Base-by-base conservation (phyloP, 2,113 vertebrate species). In the Stigmatopora nigra region DNA sequence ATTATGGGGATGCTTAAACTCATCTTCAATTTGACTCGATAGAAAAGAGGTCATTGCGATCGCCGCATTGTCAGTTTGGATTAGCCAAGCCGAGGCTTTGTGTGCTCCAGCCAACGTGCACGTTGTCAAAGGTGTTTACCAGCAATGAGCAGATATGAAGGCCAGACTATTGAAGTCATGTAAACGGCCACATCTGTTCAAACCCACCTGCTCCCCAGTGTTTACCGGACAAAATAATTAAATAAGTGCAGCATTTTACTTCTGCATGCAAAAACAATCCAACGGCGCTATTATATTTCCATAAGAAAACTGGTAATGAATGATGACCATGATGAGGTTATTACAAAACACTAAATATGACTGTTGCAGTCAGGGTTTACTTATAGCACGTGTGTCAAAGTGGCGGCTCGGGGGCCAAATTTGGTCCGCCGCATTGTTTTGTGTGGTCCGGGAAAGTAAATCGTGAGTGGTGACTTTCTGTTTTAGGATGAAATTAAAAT, bases 131-230 rank as follows among this genome's bases (percentile, higher is more conserved):
- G 81, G 83, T 82, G 77, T 87, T 90, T 88, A 88, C 78, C 48
- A 82, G 79, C 86, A 88, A 87, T 85, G 84, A 82, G 82, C 87
- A 86, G 87, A 88, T 89, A 89, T 85, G 80, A 86, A 88, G 84
- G 75, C 81, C 89, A 89, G 89, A 86, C 87, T 83, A 86, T 80
- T 80, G 84, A 66, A 75, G 74, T 73, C 86, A 78, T 88, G 85
- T 89, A 89, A 90, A 89, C 82, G 86, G 80, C 82, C 80, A 84
- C 88, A 87, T 89, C 87, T 89, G 88, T 82, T 88, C 86, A 73
- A 84, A 83, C 83, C 85, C 89, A 89, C 89, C 88, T 89, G 88
- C 88, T 88, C 86, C 82, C 85, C 76, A 52, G 71, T 83, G 84
- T 84, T 86, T 86, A 82, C 81, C 68, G 67, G 79, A 75, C 70